phyloP scores from a whole-genome alignment of 2,888 invertebrate genomes.

The Muschampia staudingeri region DNA sequence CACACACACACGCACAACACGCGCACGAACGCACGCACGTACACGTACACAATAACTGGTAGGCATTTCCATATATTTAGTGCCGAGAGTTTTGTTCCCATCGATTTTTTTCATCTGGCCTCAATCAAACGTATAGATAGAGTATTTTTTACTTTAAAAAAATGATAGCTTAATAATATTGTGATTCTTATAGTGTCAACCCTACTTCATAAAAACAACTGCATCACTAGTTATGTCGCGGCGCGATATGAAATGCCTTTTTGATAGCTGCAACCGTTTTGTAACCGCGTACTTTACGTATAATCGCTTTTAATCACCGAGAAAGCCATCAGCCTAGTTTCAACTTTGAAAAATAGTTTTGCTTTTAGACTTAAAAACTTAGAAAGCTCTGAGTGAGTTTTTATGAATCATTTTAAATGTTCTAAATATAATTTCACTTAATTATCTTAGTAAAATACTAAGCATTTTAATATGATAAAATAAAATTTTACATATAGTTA shows the following conservation, averaged over 20 bases:
- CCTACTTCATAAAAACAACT: conserved; percentile 23
- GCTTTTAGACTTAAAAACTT: neutral
- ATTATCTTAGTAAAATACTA: neutral
- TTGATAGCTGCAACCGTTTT: conserved; percentile 43
- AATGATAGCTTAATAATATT: too few relatives aligned
- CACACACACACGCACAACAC: too few relatives aligned
- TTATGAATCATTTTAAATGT: neutral
- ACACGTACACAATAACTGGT: too few relatives aligned
- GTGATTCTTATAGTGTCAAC: neutral
- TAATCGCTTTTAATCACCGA: conserved; percentile 45
- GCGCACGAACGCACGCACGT: too few relatives aligned
- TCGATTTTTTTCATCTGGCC: too few relatives aligned
- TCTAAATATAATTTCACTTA: neutral
- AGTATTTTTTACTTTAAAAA: too few relatives aligned
- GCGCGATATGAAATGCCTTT: conserved; percentile 59
- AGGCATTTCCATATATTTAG: too few relatives aligned
- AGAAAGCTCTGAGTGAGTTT: neutral
- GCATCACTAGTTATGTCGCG: conserved; percentile 55
- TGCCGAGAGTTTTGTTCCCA: too few relatives aligned
- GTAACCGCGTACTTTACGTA: conserved; percentile 32
- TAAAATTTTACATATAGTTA: too few relatives aligned
- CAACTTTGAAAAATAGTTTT: conserved; percentile 20
- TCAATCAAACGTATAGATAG: too few relatives aligned
- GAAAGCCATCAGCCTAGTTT: conserved; percentile 41
- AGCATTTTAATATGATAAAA: too few relatives aligned